Evolutionary conservation across 2,113 vertebrate species (phyloP).

Genomic region (Takifugu flavidus): DNA sequence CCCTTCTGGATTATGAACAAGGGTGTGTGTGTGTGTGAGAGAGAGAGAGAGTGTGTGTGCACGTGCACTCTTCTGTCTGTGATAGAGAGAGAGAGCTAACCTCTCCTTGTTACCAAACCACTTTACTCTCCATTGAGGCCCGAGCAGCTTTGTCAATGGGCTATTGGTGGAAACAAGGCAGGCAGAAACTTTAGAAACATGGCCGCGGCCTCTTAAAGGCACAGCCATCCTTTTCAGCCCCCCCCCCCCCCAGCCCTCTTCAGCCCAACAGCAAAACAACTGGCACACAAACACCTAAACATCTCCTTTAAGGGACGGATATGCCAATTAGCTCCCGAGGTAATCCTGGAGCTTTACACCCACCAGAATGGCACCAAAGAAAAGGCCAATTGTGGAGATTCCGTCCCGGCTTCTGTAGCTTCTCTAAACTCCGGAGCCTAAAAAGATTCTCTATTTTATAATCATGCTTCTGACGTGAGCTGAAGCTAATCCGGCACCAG

Average conservation of each 20-base stretch:
- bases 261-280: slow-evolving; percentile 67
- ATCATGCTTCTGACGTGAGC: background rate
- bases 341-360: slow-evolving; percentile 65
- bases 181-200: slow-evolving; percentile 83
- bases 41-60: slow-evolving; percentile 21
- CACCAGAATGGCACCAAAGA: slow-evolving; percentile 46
- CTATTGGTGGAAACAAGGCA: slow-evolving; percentile 85
- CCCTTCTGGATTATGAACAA: slow-evolving; percentile 42
- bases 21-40: slow-evolving; percentile 41
- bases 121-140: slow-evolving; percentile 81
- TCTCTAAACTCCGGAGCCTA: slow-evolving; percentile 13
- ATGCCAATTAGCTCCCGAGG: slow-evolving; percentile 61
- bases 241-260: slow-evolving; percentile 27
- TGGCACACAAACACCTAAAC: slow-evolving; percentile 72
- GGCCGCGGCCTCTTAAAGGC: slow-evolving; percentile 80
- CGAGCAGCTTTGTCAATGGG: slow-evolving; percentile 83
- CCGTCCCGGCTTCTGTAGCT: slow-evolving; percentile 16
- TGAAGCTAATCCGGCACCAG: slow-evolving; percentile 23
- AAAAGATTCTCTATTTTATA: slow-evolving; percentile 9
- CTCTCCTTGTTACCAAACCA: slow-evolving; percentile 81
- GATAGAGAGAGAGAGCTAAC: slow-evolving; percentile 71
- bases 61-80: slow-evolving; percentile 13
- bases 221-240: slow-evolving; percentile 70
- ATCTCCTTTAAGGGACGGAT: slow-evolving; percentile 58
- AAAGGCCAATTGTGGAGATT: slow-evolving; percentile 26